Evolutionary conservation across 2,888 invertebrate species (phyloP).

Genomic region (Hypolimnas misippus): DNA sequence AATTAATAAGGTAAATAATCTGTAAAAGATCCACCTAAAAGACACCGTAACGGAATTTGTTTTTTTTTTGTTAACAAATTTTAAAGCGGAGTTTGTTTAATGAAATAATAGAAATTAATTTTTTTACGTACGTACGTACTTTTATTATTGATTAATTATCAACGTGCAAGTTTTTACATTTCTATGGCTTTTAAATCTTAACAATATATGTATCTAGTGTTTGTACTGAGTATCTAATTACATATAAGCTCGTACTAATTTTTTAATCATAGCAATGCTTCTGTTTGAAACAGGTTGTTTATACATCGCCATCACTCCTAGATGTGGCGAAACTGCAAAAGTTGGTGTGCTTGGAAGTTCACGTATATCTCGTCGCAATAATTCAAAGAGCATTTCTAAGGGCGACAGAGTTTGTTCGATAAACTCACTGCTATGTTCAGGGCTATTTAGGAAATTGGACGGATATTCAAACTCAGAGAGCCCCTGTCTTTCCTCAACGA

Average conservation of each 20-base stretch:
- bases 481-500: constrained; percentile 47
- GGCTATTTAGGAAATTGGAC: constrained; percentile 12
- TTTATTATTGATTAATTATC: too few species aligned
- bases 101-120: too few species aligned
- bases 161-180: too few species aligned
- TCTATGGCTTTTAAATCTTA: too few species aligned
- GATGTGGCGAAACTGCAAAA: constrained; percentile 55
- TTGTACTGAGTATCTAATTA: constrained; percentile 36
- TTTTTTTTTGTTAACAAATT: too few species aligned
- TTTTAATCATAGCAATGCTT: constrained; percentile 60
- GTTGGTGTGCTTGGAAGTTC: constrained; percentile 57
- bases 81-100: too few species aligned
- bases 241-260: constrained; percentile 55
- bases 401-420: constrained; percentile 43
- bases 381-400: constrained; percentile 58
- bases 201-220: too few species aligned
- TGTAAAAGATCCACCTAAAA: too few species aligned
- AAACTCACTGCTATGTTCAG: constrained; percentile 7
- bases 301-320: constrained; percentile 66
- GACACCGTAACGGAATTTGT: too few species aligned
- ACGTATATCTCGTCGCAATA: constrained; percentile 57
- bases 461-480: constrained; percentile 26
- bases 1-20: too few species aligned
- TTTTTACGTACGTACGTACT: too few species aligned
- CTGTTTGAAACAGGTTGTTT: constrained; percentile 65